These are phyloP conservation scores for Scalopus aquaticus DNA, from an alignment of 2,113 vertebrate species.

Conservation along the genomic window DNA sequence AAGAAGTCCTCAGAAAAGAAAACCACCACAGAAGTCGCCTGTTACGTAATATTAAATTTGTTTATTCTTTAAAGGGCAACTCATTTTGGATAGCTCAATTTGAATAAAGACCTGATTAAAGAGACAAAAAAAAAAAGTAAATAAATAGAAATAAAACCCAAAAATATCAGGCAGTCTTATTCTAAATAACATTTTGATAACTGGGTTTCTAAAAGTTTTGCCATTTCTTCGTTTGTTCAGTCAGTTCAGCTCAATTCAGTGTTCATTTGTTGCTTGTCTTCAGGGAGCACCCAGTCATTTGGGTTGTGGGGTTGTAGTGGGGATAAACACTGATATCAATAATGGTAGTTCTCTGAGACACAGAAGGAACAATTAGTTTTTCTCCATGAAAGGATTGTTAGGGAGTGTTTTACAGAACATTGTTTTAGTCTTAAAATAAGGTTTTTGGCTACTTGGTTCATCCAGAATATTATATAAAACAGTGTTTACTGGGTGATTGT, in stretches of 20 bases:
- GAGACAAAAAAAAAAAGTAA: too few relatives aligned
- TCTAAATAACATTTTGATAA: neutral
- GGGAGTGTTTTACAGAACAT: neutral
- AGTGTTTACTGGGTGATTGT: neutral
- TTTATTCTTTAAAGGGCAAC: too few relatives aligned
- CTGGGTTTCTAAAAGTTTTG: neutral
- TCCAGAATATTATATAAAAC: neutral
- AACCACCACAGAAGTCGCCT: too few relatives aligned
- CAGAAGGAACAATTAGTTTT: neutral
- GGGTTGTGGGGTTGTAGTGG: neutral
- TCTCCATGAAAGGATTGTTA: neutral
- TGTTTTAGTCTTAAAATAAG: constrained; percentile 10
- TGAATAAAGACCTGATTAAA: too few relatives aligned
- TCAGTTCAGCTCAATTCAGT: neutral
- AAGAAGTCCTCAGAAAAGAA: neutral
- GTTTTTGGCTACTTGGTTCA: neutral
- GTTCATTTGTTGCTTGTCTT: neutral
- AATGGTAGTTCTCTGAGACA: neutral
- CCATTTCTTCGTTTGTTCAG: constrained; percentile 3
- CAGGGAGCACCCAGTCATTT: neutral
- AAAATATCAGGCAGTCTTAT: neutral
- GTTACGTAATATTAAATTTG: neutral
- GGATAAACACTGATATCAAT: neutral
- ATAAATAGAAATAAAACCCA: too few relatives aligned
- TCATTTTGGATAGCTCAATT: too few relatives aligned